Percentiles rank a stretch among this genome's conserved stretches.
Conservation (phyloP, 2,113 vertebrate genomes). For the Ptyas mucosa region DNA sequence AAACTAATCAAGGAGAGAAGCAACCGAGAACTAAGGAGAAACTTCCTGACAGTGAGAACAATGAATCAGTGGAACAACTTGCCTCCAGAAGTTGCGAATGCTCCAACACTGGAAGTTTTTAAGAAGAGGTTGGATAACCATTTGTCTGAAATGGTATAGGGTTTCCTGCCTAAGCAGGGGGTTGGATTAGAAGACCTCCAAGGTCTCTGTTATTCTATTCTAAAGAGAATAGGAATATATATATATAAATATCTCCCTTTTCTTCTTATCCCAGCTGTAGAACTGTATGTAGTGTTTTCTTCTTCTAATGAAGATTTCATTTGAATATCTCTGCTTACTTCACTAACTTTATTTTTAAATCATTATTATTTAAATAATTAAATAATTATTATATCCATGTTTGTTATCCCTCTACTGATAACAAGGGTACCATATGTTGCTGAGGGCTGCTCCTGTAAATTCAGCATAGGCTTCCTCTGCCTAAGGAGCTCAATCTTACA, state of each 20-base stretch:
- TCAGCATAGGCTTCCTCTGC: background rate
- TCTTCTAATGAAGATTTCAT: background rate
- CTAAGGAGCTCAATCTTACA: background rate
- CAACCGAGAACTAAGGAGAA: no score
- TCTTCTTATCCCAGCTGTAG: background rate
- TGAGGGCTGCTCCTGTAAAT: background rate
- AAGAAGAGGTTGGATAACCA: no score
- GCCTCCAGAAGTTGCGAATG: no score
- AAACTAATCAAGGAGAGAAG: no score
- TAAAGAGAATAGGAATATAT: no score
- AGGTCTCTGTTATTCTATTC: no score
- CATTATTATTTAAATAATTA: background rate
- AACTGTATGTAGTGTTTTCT: background rate
- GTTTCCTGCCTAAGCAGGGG: no score
- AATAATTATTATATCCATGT: background rate
- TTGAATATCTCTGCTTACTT: background rate
- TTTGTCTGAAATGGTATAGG: no score
- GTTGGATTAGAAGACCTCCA: no score
- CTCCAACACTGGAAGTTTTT: no score
- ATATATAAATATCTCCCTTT: background rate
- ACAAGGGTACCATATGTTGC: background rate
- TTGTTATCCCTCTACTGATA: background rate
- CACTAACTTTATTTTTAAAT: background rate
- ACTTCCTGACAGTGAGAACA: no score
- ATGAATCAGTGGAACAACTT: no score